phyloP scores from a whole-genome alignment of 1,140 invertebrate species.

The Bicyclus anynana region DNA sequence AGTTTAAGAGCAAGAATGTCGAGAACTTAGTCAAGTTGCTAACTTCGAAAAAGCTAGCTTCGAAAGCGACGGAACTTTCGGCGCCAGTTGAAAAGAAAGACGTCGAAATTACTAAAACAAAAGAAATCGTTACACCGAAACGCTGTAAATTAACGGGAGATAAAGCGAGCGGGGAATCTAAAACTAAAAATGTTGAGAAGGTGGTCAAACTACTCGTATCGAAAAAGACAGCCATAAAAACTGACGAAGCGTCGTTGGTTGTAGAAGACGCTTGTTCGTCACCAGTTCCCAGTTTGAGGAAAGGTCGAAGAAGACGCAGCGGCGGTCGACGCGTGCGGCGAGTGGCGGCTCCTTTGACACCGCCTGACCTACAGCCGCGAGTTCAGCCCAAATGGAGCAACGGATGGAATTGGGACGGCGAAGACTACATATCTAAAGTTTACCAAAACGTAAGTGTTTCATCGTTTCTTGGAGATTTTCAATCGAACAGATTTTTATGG shows the following conservation, averaged over 20 bases:
- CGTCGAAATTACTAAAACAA: conserved; percentile 20
- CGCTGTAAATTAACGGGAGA: conserved; percentile 33
- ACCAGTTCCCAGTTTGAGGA: conserved; percentile 32
- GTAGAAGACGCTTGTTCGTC: conserved; percentile 62
- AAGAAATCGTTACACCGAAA: conserved; percentile 13
- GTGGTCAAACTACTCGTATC: conserved; percentile 56
- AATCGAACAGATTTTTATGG: too few relatives aligned
- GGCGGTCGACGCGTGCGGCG: conserved; percentile 37
- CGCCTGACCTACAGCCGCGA: conserved; percentile 36
- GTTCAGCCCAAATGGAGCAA: conserved; percentile 88
- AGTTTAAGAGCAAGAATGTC: conserved; percentile 36
- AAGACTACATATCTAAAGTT: conserved; percentile 89
- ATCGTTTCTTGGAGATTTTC: background rate
- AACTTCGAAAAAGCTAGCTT: conserved; percentile 34
- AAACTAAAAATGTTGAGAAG: conserved; percentile 48
- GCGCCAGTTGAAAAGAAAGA: conserved; percentile 13
- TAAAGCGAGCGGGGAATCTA: conserved; percentile 33
- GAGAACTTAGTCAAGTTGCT: conserved; percentile 49
- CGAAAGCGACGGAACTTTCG: conserved; percentile 23
- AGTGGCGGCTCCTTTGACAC: conserved; percentile 28
- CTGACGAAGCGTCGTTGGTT: conserved; percentile 54
- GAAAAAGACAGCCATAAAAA: conserved; percentile 59
- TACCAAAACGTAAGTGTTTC: conserved; percentile 88
- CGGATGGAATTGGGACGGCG: conserved; percentile 94
- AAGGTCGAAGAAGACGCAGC: conserved; percentile 37